A percentile compares a stretch with the other conserved stretches of the same genome.
These are phyloP conservation scores for Microctenopoma stevenorrisi DNA, from an alignment of 2,797 vertebrate genomes.

Conservation along the genomic window DNA sequence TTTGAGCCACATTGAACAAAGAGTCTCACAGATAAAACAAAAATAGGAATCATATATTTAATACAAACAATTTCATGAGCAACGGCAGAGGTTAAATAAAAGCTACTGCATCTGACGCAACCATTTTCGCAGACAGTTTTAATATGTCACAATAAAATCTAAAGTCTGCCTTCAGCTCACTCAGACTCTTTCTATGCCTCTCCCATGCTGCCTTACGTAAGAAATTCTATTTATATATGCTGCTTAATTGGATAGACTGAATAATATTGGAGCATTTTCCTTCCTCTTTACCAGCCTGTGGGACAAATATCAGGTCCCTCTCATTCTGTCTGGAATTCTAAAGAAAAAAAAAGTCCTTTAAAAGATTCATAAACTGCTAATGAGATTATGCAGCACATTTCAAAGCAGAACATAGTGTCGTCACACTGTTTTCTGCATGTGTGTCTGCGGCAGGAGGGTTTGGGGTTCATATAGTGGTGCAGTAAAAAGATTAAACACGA, in stretches of 20 bases:
- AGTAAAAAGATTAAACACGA: constrained; percentile 47
- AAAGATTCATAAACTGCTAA: constrained; percentile 81
- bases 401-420: constrained; percentile 53
- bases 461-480: constrained; percentile 25
- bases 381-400: constrained; percentile 72
- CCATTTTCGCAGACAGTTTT: constrained; percentile 4
- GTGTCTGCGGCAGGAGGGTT: constrained; percentile 3
- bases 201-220: constrained; percentile 50
- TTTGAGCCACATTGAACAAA: not conserved
- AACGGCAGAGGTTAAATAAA: not conserved
- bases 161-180: constrained; percentile 36
- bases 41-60: not conserved
- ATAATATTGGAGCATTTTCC: constrained; percentile 56
- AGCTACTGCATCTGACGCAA: not conserved
- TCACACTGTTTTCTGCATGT: constrained; percentile 12
- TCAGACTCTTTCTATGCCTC: constrained; percentile 37
- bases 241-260: constrained; percentile 75
- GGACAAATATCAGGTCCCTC: constrained; percentile 55
- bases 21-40: not conserved
- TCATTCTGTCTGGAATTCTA: constrained; percentile 62
- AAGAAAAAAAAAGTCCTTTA: constrained; percentile 53
- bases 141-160: constrained; percentile 14
- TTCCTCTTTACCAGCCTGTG: constrained; percentile 54
- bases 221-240: constrained; percentile 72
- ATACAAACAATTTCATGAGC: not conserved